A percentile compares a stretch with the other conserved stretches of the same genome.
phyloP scores from a whole-genome alignment of 1,140 invertebrate genomes.

The Charaxes varanes region DNA sequence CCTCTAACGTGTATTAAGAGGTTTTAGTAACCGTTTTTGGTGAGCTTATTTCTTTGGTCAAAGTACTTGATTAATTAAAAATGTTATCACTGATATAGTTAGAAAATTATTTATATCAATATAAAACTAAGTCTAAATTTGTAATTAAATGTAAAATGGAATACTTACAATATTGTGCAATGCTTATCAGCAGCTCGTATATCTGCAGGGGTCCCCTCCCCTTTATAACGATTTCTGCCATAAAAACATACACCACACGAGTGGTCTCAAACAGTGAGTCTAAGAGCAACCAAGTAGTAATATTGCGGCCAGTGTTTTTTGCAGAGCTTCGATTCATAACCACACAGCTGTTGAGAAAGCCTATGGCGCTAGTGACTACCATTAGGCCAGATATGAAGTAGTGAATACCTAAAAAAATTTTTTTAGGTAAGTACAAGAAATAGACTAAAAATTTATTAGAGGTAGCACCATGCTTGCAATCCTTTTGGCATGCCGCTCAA shows the following conservation, averaged over 20 bases:
- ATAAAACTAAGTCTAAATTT: too few species aligned
- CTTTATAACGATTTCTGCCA: slow-evolving; percentile 44
- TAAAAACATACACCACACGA: slow-evolving; percentile 51
- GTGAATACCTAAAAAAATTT: slow-evolving; percentile 40
- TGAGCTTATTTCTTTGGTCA: too few species aligned
- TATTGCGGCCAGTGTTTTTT: slow-evolving; percentile 37
- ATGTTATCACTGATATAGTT: too few species aligned
- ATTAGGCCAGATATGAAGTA: slow-evolving; percentile 50
- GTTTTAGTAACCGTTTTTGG: too few species aligned
- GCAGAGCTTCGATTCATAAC: slow-evolving; percentile 38
- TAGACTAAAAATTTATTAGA: too few species aligned
- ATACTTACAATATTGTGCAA: slow-evolving; percentile 57
- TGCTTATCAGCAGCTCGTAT: slow-evolving; percentile 50
- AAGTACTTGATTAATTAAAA: too few species aligned
- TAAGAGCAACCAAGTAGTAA: slow-evolving; percentile 54
- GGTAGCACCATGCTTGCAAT: too few species aligned
- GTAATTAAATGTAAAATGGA: slow-evolving; percentile 1
- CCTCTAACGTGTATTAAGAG: too few species aligned
- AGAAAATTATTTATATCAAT: too few species aligned
- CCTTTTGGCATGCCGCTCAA: too few species aligned
- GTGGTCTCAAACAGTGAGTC: slow-evolving; percentile 60
- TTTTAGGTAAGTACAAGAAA: too few species aligned
- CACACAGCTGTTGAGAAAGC: slow-evolving; percentile 51
- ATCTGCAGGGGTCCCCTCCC: slow-evolving; percentile 41
- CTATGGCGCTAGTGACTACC: slow-evolving; percentile 40